Evolutionary conservation across 1,140 invertebrate genomes (phyloP).

Genomic region (Anoplophora glabripennis): DNA sequence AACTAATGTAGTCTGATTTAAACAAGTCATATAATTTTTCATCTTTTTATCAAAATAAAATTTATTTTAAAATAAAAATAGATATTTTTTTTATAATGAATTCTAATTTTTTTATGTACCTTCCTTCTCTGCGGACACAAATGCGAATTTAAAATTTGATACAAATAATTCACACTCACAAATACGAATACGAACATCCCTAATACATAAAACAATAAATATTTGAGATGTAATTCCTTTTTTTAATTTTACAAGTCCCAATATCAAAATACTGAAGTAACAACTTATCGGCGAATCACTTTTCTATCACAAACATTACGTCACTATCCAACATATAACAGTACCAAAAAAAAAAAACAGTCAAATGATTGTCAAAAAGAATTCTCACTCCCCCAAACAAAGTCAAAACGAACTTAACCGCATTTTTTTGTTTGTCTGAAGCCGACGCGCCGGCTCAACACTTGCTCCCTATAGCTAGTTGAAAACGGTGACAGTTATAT

Average conservation of each 20-base stretch:
- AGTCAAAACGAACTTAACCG: not conserved
- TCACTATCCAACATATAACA: not conserved
- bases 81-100: too few relatives aligned
- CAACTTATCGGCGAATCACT: not conserved
- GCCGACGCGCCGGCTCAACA: slow-evolving; percentile 27
- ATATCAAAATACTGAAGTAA: not conserved
- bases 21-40: too few relatives aligned
- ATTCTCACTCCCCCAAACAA: not conserved
- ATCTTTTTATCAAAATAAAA: too few relatives aligned
- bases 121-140: too few relatives aligned
- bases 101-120: too few relatives aligned
- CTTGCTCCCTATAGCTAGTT: slow-evolving; percentile 47
- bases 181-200: too few relatives aligned
- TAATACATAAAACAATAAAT: too few relatives aligned
- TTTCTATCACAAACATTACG: not conserved
- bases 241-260: too few relatives aligned
- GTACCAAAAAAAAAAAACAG: not conserved
- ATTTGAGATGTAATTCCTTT: not conserved
- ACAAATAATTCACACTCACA: too few relatives aligned
- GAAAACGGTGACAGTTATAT: slow-evolving; percentile 21
- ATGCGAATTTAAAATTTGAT: too few relatives aligned
- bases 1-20: too few relatives aligned
- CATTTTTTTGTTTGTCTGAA: slow-evolving; percentile 18
- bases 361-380: not conserved
- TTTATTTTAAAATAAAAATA: too few relatives aligned